Base-by-base conservation (phyloP, 2,888 invertebrate species). In the Brassicogethes aeneus region DNA sequence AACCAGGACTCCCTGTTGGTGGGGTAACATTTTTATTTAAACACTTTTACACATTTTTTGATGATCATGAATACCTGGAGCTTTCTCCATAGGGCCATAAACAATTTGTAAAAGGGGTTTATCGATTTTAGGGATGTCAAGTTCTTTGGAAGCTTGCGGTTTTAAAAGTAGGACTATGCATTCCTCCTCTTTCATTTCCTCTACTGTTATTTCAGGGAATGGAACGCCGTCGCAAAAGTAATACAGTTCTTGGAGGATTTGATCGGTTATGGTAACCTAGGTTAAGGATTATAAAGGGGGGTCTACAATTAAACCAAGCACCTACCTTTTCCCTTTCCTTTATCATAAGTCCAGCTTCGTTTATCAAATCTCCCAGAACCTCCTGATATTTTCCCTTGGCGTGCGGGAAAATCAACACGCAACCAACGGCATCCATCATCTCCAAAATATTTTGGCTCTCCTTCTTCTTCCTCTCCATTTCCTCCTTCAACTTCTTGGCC, bases 391-490 rank as follows among this genome's bases (percentile, higher is more conserved):
- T 54, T 13, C 54, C 56, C 34, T 38, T 56, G 2, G 59, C 59
- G 30, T 57, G 53, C 8, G 77, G 76, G 61, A 74, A 64, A 47
- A 77, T 50, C 10, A 78, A 56, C 3, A 69, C 70, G 0, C 72
- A 69, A 37, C 76, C 75, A 14, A 70, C 59, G 47, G 74, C 73
- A 0, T 57, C 57, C 51, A 76, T 70, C 57, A 73, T 71, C 35
- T 68, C 58, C 50, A 76, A 67, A n/a, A 79, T 65, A 1, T 70
- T 66, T 23, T 64, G 62, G 16, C 76, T 74, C 2, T 77, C 68
- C 16, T 69, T 68, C 47, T 71, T 71, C 2, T 76, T 64, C 17
- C 75, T 60, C 39, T 73, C 75, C 32, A 58, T 53, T 15, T 73
- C 61, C 16, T 70, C 70, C 36, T 70, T 73, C 15, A 65, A 70